Conservation (phyloP, 2,113 vertebrate genomes). For the Sylvilagus bachmani region DNA sequence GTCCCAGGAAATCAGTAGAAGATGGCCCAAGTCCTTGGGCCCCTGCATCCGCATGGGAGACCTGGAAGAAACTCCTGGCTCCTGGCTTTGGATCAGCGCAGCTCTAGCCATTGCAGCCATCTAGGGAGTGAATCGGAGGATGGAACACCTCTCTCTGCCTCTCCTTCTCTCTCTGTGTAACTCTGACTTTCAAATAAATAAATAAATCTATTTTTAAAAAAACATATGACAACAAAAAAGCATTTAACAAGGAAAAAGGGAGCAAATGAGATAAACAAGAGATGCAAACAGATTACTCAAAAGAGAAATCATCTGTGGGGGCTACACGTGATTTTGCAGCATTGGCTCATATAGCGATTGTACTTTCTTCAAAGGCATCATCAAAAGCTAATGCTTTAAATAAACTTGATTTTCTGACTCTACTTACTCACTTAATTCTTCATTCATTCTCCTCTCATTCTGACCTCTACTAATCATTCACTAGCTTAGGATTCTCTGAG, state of each 20-base stretch:
- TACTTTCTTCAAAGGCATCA: background rate
- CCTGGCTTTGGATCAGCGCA: too few species aligned
- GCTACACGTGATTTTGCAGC: background rate
- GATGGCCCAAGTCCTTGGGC: too few species aligned
- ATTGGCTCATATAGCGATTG: background rate
- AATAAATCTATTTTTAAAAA: too few species aligned
- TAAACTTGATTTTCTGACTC: background rate
- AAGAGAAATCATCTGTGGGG: background rate
- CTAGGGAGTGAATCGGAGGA: too few species aligned
- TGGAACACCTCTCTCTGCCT: too few species aligned
- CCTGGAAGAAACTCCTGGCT: too few species aligned
- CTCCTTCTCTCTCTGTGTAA: too few species aligned
- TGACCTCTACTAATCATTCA: background rate
- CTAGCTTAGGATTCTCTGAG: background rate
- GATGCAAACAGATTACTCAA: background rate
- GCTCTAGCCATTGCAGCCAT: too few species aligned
- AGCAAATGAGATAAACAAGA: background rate
- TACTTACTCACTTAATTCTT: background rate
- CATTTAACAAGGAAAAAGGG: slow-evolving; percentile 3
- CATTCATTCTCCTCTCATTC: background rate
- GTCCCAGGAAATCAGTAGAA: too few species aligned
- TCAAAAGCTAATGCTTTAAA: background rate
- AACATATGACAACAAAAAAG: background rate
- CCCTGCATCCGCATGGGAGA: too few species aligned
- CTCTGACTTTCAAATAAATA: too few species aligned